Conservation (phyloP, 2,888 invertebrate genomes). For the Mesorhabditis belari region DNA sequence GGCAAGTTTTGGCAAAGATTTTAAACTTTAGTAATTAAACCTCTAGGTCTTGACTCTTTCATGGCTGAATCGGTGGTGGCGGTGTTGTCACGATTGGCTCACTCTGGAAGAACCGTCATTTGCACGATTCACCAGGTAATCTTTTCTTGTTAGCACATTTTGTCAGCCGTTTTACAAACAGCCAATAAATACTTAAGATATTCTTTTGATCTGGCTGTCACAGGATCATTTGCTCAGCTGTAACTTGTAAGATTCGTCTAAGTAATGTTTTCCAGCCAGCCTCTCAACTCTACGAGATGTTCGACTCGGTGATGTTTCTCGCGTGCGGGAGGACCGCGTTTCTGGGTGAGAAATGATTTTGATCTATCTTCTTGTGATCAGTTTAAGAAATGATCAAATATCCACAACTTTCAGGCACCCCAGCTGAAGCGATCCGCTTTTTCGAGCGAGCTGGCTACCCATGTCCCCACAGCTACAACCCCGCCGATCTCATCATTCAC, state of each 20-base stretch:
- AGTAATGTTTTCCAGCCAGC: conserved; percentile 36
- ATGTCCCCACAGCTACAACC: conserved; percentile 79
- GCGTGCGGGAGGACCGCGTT: conserved; percentile 80
- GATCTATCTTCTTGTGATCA: too few species aligned
- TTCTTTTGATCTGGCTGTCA: too few species aligned
- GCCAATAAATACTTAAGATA: too few species aligned
- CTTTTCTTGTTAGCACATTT: too few species aligned
- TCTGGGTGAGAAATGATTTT: conserved; percentile 64
- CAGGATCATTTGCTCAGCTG: too few species aligned
- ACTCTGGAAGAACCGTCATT: conserved; percentile 45
- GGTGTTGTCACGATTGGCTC: conserved; percentile 57
- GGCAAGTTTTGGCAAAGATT: neutral
- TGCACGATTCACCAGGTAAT: conserved; percentile 49
- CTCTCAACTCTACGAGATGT: conserved; percentile 47
- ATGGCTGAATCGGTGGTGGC: conserved; percentile 83
- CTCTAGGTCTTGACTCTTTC: conserved; percentile 82
- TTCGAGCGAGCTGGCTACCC: conserved; percentile 48
- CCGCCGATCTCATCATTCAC: conserved; percentile 87
- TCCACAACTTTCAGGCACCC: neutral
- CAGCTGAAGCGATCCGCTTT: conserved; percentile 12
- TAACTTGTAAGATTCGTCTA: too few species aligned
- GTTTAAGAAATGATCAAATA: neutral
- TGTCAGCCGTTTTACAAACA: too few species aligned
- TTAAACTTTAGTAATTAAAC: too few species aligned
- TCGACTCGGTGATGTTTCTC: conserved; percentile 63